phyloP scores from a whole-genome alignment of 2,888 invertebrate species.

The Autographa pulchrina region DNA sequence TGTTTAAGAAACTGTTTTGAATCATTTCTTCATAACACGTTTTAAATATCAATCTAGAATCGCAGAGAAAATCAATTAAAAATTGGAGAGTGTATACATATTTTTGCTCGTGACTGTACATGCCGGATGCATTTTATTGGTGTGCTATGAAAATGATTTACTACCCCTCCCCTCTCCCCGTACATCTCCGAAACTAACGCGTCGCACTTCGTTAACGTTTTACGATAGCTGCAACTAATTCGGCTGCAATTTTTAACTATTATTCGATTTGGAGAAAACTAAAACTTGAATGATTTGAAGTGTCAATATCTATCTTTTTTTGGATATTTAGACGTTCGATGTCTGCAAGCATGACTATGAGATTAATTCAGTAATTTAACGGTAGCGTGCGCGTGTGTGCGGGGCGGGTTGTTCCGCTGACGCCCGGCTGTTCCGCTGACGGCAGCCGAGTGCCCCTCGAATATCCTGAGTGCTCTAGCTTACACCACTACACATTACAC shows the following conservation, averaged over 20 bases:
- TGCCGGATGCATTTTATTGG: slow-evolving; percentile 58
- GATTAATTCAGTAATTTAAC: slow-evolving; percentile 25
- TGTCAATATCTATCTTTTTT: too few species aligned
- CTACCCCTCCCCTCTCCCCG: slow-evolving; percentile 20
- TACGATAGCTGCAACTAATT: not conserved
- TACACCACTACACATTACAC: too few species aligned
- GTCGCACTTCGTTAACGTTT: not conserved
- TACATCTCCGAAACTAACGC: not conserved
- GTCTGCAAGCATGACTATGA: not conserved
- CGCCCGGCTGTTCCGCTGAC: slow-evolving; percentile 8
- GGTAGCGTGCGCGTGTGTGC: slow-evolving; percentile 4
- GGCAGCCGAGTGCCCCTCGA: slow-evolving; percentile 13
- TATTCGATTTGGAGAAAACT: too few species aligned
- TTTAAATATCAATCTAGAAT: too few species aligned
- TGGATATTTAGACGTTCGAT: too few species aligned
- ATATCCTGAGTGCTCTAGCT: too few species aligned
- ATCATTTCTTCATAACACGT: too few species aligned
- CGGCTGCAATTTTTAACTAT: not conserved
- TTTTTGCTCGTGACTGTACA: too few species aligned
- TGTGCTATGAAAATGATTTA: slow-evolving; percentile 40
- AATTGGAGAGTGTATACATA: too few species aligned
- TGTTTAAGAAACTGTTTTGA: too few species aligned
- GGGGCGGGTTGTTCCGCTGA: slow-evolving; percentile 5
- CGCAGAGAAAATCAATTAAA: too few species aligned
- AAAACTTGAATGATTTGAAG: too few species aligned